Evolutionary conservation across 2,888 invertebrate species (phyloP).

Genomic region (Tipula lateralis): DNA sequence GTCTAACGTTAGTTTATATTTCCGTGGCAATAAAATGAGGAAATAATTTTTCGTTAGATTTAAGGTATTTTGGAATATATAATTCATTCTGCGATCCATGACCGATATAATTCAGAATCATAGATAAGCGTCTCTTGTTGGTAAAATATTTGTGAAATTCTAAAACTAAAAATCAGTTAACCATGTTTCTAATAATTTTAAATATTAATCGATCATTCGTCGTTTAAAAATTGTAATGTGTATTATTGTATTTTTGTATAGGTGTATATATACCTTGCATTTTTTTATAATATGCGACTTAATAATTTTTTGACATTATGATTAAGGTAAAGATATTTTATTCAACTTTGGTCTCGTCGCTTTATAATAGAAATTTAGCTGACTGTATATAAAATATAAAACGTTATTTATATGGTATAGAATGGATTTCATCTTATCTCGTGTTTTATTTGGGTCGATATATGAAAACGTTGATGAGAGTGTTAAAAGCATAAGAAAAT

Average conservation of each 20-base stretch:
- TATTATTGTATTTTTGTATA: neutral
- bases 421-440: neutral
- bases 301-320: neutral
- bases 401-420: neutral
- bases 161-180: neutral
- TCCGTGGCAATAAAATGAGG: neutral
- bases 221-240: neutral
- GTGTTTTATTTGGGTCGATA: neutral
- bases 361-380: neutral
- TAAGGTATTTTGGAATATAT: neutral
- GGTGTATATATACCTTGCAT: neutral
- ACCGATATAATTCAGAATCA: neutral
- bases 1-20: neutral
- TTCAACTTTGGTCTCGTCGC: neutral
- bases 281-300: neutral
- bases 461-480: neutral
- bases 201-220: neutral
- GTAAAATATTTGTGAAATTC: neutral
- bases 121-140: neutral
- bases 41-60: neutral
- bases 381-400: neutral
- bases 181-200: neutral
- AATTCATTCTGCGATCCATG: neutral
- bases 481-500: neutral
- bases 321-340: neutral